Evolutionary conservation across 1,140 invertebrate species (phyloP), one percentile per base, ranked within the genome.

Genomic region (Neodiprion virginianus): DNA sequence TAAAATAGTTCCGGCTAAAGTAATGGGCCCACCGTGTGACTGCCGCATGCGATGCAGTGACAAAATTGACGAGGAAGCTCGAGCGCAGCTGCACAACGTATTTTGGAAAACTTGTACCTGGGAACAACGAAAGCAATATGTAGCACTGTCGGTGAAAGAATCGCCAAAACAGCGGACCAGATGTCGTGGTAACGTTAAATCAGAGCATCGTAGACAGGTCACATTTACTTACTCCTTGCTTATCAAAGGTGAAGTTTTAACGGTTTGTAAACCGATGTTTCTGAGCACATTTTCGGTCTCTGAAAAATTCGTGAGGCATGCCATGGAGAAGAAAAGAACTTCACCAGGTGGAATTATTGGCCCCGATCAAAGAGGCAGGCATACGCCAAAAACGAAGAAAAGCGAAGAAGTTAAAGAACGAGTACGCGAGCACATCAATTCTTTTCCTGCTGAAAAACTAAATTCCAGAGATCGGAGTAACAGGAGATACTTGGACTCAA

Each of bases 241-340:
- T 8, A 73, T 78, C 12, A 79, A 81, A 12, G 75, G 69, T 1
- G 75, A 84, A 53, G 79, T 78, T 67, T 80, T 81, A 71, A 81
- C 76, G 7, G 79, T 84, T 9, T 84, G 80, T 66, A 84, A 84
- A 68, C 73, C 75, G n/a, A 84, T 83, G 80, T 83, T 83, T 73
- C 78, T 84, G 14, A 81, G 76, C 47, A 84, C 79, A 0, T 83
- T 83, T 53, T 78, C 78, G 5, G 73, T 82, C 9, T 82, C 79
- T 0, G 81, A 84, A 61, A 84, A 84, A 71, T 80, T 83, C 11
- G 78, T 84, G 10, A 75, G 80, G 0, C 75, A 81, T n/a, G 80
- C 77, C 1, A 81, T 83, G 78, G 79, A 79, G 40, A 84, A 83
- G 23, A 82, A 83, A 72, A 75, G 81, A 65, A 71, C 49, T 11